phyloP scores from a whole-genome alignment of 2,888 invertebrate species.

The Argyresthia goedartella region DNA sequence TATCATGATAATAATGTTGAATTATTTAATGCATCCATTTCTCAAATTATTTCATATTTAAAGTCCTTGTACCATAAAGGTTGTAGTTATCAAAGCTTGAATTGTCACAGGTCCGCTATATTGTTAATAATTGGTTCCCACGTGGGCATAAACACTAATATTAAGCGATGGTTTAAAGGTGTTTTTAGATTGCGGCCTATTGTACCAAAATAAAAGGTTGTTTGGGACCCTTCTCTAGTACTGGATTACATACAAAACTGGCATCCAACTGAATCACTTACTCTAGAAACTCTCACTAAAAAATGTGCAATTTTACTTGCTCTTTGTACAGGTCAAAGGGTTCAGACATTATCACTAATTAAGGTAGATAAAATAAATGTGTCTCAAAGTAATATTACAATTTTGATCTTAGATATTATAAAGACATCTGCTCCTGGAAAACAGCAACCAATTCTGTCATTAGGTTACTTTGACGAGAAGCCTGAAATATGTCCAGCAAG shows the following conservation, averaged over 20 bases:
- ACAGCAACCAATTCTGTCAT: background rate
- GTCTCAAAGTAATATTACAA: background rate
- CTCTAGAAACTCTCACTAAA: background rate
- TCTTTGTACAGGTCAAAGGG: background rate
- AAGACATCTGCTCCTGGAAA: background rate
- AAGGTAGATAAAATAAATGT: background rate
- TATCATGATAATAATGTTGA: conserved; percentile 4
- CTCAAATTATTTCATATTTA: background rate
- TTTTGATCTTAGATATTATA: background rate
- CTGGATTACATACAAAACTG: background rate
- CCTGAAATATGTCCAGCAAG: background rate
- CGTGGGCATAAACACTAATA: background rate
- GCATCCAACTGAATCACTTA: background rate
- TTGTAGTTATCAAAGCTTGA: background rate
- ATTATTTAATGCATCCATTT: background rate
- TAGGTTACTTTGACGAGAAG: background rate
- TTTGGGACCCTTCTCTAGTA: background rate
- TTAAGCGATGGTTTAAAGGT: background rate
- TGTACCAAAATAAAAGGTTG: background rate
- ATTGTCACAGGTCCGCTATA: background rate
- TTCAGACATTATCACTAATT: background rate
- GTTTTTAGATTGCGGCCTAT: background rate
- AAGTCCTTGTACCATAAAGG: background rate
- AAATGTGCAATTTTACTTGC: background rate
- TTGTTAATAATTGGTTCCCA: background rate